These are phyloP conservation scores for Solenopsis fugax DNA, from an alignment of 1,140 invertebrate species.

Conservation along the genomic window DNA sequence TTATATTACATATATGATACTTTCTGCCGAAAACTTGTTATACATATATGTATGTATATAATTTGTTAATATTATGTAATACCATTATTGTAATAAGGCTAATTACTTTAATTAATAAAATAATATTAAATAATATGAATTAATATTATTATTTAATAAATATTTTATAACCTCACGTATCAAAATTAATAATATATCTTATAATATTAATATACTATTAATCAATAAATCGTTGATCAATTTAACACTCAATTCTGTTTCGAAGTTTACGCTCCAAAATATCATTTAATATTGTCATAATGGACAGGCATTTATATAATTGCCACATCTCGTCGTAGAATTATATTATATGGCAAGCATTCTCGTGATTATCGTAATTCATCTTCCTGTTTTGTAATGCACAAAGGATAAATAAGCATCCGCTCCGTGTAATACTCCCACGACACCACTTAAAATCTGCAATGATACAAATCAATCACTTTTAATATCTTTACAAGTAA, in stretches of 20 bases:
- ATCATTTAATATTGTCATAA: neutral
- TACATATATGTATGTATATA: no score
- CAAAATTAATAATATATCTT: slow-evolving; percentile 1
- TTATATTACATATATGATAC: no score
- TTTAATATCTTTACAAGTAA: neutral
- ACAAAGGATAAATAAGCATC: slow-evolving; percentile 91
- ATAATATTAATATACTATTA: neutral
- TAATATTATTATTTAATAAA: slow-evolving; percentile 8
- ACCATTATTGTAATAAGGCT: no score
- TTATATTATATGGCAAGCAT: slow-evolving; percentile 25
- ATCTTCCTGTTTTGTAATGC: slow-evolving; percentile 88
- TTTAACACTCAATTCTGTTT: neutral
- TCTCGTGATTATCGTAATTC: slow-evolving; percentile 3
- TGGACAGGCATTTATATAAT: slow-evolving; percentile 22
- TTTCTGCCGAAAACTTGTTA: no score
- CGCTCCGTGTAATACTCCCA: slow-evolving; percentile 90
- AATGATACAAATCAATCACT: slow-evolving; percentile 76
- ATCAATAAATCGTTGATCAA: neutral
- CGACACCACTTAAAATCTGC: slow-evolving; percentile 91
- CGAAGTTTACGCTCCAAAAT: neutral
- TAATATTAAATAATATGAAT: neutral
- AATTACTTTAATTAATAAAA: neutral
- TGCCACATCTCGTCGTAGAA: neutral
- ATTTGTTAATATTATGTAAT: no score
- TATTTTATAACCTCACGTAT: neutral